phyloP scores from a whole-genome alignment of 2,113 vertebrate genomes.

The Nanorana parkeri region DNA sequence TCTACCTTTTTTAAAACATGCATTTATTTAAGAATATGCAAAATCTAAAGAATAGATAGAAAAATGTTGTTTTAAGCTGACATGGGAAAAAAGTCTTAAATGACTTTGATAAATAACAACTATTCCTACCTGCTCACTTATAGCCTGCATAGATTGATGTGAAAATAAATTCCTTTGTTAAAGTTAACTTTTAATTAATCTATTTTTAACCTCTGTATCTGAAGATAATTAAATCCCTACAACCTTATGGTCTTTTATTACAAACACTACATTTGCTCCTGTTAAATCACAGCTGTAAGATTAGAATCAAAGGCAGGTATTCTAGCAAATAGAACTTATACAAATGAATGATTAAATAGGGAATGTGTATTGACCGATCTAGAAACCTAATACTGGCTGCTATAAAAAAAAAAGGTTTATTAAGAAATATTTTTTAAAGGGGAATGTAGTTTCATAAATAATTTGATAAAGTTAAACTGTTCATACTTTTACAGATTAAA shows the following conservation, averaged over 20 bases:
- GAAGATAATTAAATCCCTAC: constrained; percentile 46
- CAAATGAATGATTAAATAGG: constrained; percentile 6
- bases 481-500: too few species aligned
- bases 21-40: too few species aligned
- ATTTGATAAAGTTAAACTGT: too few species aligned
- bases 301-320: constrained; percentile 32
- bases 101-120: constrained; percentile 52
- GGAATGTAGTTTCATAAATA: too few species aligned
- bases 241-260: constrained; percentile 37
- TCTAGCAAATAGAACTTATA: constrained; percentile 7
- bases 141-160: constrained; percentile 12
- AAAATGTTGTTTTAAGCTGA: background rate
- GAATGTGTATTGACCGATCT: background rate
- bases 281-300: constrained; percentile 8
- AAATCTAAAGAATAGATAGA: too few species aligned
- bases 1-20: too few species aligned
- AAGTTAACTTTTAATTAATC: constrained; percentile 53
- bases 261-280: constrained; percentile 38
- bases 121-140: constrained; percentile 19
- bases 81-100: background rate
- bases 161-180: constrained; percentile 39
- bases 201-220: constrained; percentile 49
- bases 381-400: background rate
- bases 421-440: too few species aligned
- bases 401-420: too few species aligned